Percentiles rank a stretch among this genome's conserved stretches.
Evolutionary conservation across 2,888 invertebrate genomes (phyloP).

Genomic region (Epinotia brunnichana): DNA sequence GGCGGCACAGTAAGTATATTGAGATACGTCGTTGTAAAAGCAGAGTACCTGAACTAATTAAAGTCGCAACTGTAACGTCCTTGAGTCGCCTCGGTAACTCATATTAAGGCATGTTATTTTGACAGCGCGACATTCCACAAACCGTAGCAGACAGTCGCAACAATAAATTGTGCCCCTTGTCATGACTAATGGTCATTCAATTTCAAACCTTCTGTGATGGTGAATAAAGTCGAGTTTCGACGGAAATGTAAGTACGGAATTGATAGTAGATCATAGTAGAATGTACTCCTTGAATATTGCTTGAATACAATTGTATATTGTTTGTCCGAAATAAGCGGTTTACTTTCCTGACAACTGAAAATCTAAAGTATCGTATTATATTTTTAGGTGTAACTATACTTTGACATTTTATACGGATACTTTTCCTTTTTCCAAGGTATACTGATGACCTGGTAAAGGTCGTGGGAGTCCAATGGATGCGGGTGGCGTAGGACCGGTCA

Average conservation of each 20-base stretch:
- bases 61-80: conserved; percentile 26
- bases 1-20: neutral
- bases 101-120: conserved; percentile 34
- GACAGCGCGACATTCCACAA: conserved; percentile 37
- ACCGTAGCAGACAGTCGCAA: conserved; percentile 16
- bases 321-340: conserved; percentile 13
- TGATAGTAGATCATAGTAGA: conserved; percentile 7
- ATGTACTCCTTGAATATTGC: conserved; percentile 5
- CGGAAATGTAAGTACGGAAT: neutral
- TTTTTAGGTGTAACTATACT: no score
- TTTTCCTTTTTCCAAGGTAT: no score
- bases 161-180: conserved; percentile 21
- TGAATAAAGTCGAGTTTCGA: neutral
- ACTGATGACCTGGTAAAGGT: no score
- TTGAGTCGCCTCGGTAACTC: conserved; percentile 29
- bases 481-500: no score
- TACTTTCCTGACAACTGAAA: conserved; percentile 15
- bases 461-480: no score
- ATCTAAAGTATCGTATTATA: neutral
- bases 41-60: conserved; percentile 8
- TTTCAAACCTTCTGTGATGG: neutral
- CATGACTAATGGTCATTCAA: neutral
- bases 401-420: no score
- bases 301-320: neutral
- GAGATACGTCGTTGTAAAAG: neutral